Percentiles rank a stretch among this genome's conserved stretches.
Conservation (phyloP, 1,140 invertebrate species). For the Patella vulgata region DNA sequence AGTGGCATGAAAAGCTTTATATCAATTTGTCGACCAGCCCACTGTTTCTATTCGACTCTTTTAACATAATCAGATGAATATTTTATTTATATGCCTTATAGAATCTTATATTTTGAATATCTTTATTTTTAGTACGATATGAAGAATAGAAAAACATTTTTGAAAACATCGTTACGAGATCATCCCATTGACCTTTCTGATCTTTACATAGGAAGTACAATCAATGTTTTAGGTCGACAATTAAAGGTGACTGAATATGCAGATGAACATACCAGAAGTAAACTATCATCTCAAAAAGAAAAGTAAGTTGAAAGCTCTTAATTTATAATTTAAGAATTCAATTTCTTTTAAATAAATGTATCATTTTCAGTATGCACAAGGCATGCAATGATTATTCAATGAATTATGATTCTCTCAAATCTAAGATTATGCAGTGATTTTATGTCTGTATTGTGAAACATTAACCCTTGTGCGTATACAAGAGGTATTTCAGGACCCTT, state of each 20-base stretch:
- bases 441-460: too few relatives aligned
- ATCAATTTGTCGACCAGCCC: too few relatives aligned
- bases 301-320: slow-evolving; percentile 38
- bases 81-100: neutral
- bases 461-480: too few relatives aligned
- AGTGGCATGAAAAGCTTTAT: too few relatives aligned
- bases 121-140: slow-evolving; percentile 77
- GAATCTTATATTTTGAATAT: neutral
- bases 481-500: too few relatives aligned
- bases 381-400: neutral
- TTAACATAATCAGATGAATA: neutral
- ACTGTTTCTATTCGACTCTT: too few relatives aligned
- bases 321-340: neutral
- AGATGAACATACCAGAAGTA: slow-evolving; percentile 69
- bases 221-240: slow-evolving; percentile 81
- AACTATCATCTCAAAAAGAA: slow-evolving; percentile 64
- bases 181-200: slow-evolving; percentile 73
- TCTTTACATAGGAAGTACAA: slow-evolving; percentile 80
- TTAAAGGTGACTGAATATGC: slow-evolving; percentile 83
- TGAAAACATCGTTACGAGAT: slow-evolving; percentile 78
- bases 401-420: neutral
- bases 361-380: neutral
- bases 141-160: slow-evolving; percentile 78
- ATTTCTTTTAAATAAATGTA: neutral
- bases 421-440: too few relatives aligned